A percentile compares a stretch with the other conserved stretches of the same genome.
phyloP scores from a whole-genome alignment of 2,888 invertebrate genomes.

The Psylliodes chrysocephalus region DNA sequence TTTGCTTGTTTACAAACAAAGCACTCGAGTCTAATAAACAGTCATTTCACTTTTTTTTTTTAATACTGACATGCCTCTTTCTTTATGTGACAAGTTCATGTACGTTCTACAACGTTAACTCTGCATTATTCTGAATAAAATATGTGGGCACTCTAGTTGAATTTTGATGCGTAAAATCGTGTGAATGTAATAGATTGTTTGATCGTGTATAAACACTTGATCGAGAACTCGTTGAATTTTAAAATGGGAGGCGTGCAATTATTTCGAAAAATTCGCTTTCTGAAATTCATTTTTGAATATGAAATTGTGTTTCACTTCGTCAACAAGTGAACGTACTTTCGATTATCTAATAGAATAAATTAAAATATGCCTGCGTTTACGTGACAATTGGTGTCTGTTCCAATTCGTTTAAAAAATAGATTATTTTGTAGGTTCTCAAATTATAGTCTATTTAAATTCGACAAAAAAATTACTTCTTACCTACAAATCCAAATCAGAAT shows the following conservation, averaged over 20 bases:
- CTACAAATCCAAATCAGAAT: no score
- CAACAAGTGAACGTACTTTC: no score
- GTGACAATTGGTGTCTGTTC: no score
- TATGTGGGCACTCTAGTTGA: constrained; percentile 3
- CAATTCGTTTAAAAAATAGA: no score
- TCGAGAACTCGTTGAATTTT: background rate
- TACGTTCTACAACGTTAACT: background rate
- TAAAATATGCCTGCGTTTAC: no score
- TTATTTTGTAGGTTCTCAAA: no score
- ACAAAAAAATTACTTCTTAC: no score
- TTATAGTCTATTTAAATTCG: no score
- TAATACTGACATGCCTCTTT: no score
- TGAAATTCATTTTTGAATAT: background rate
- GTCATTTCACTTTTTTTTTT: no score
- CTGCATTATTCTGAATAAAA: constrained; percentile 1
- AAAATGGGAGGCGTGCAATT: background rate
- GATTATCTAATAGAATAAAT: no score
- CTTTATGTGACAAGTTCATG: constrained; percentile 3
- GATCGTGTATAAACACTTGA: background rate
- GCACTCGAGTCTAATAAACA: background rate
- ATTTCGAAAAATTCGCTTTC: background rate
- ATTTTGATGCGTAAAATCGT: constrained; percentile 3
- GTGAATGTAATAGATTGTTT: background rate
- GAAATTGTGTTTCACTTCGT: background rate
- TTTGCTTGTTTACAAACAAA: no score